Conservation (phyloP, 2,888 invertebrate genomes). For the Suillia variegata region DNA sequence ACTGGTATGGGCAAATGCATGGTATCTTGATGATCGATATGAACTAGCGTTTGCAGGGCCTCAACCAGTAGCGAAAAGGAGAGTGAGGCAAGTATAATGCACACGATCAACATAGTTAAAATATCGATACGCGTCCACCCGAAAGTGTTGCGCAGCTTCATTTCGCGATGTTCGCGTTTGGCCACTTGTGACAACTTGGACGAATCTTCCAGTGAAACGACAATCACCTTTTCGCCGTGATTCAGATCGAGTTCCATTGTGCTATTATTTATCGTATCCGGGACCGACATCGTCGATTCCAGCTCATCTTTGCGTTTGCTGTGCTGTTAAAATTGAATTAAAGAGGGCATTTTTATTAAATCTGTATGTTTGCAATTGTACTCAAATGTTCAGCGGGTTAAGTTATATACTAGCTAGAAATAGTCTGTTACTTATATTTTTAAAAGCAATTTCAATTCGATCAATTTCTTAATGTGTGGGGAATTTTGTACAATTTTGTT, state of each 20-base stretch:
- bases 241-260: constrained; percentile 10
- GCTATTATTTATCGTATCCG: constrained; percentile 1
- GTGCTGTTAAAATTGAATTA: constrained; percentile 52
- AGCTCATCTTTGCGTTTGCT: constrained; percentile 38
- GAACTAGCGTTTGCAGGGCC: constrained; percentile 79
- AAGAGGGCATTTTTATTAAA: constrained; percentile 15
- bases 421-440: no score
- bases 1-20: constrained; percentile 78
- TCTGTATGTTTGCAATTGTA: no score
- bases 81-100: constrained; percentile 81
- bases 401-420: no score
- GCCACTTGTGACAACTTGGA: no score
- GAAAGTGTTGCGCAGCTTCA: constrained; percentile 81
- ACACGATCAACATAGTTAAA: constrained; percentile 80
- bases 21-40: constrained; percentile 73
- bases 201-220: constrained; percentile 37
- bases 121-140: constrained; percentile 92
- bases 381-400: no score
- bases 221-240: constrained; percentile 32
- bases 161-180: constrained; percentile 63
- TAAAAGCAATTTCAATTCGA: no score
- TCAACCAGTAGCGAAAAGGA: constrained; percentile 82
- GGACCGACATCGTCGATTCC: background rate
- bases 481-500: no score
- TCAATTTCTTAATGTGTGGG: no score